Evolutionary conservation across 2,888 invertebrate species (phyloP).

Genomic region (Hyppa rectilinea): DNA sequence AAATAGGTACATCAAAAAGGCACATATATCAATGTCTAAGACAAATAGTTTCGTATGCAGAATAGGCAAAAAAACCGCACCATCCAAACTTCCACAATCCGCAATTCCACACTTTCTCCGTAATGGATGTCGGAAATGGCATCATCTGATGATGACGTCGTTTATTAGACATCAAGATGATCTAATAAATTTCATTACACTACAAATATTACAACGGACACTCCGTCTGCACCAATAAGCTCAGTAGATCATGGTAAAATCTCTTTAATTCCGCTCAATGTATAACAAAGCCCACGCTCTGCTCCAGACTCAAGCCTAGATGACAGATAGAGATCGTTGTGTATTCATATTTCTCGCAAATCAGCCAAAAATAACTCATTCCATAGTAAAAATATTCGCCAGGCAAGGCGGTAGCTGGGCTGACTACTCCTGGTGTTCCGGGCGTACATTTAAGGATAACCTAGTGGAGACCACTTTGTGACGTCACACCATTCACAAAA

Average conservation of each 20-base stretch:
- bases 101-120: background rate
- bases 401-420: background rate
- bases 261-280: background rate
- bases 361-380: background rate
- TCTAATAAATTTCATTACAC: background rate
- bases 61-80: too few relatives aligned
- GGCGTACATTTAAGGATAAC: background rate
- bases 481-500: conserved; percentile 8
- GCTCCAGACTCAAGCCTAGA: background rate
- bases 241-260: background rate
- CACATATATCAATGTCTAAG: too few relatives aligned
- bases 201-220: background rate
- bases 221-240: background rate
- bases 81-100: too few relatives aligned
- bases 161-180: too few relatives aligned
- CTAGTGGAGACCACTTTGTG: background rate
- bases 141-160: too few relatives aligned
- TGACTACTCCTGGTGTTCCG: background rate
- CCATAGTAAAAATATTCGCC: background rate
- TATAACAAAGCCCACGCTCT: background rate
- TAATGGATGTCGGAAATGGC: background rate
- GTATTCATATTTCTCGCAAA: background rate
- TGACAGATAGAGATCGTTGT: background rate
- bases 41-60: too few relatives aligned
- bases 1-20: too few relatives aligned